Evolutionary conservation across 2,113 vertebrate species (phyloP).

Genomic region (Cryptomyrus ogoouensis): DNA sequence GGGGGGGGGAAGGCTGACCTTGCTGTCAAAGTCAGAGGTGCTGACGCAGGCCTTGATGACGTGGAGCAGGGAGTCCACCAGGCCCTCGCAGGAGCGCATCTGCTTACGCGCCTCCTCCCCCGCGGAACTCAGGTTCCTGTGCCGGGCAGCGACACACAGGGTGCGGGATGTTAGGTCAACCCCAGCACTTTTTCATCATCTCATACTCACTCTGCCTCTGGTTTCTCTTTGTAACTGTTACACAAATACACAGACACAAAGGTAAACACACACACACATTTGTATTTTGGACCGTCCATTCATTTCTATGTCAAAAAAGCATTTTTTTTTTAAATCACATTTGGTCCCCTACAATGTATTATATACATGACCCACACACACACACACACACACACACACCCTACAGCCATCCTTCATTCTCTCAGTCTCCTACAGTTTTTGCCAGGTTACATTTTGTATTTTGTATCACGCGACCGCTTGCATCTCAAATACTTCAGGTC

Average conservation of each 20-base stretch:
- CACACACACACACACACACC: too few species aligned
- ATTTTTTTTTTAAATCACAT: too few species aligned
- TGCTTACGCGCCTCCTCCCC: constrained; percentile 94
- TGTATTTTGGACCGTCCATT: too few species aligned
- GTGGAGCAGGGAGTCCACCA: constrained; percentile 88
- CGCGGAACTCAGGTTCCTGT: constrained; percentile 90
- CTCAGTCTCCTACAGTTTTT: not conserved
- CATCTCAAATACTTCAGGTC: not conserved
- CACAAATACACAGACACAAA: not conserved
- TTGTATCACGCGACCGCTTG: not conserved
- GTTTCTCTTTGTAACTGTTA: not conserved
- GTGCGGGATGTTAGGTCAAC: not conserved
- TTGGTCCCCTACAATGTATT: too few species aligned
- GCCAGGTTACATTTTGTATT: not conserved
- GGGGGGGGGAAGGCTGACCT: constrained; percentile 60
- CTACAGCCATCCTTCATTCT: too few species aligned
- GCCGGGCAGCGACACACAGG: constrained; percentile 9
- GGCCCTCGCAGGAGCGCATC: constrained; percentile 87
- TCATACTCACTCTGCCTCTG: too few species aligned
- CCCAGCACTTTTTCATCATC: too few species aligned
- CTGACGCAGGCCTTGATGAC: constrained; percentile 97
- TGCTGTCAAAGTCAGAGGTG: constrained; percentile 96
- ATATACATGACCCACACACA: too few species aligned
- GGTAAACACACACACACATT: not conserved
- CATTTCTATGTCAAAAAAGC: too few species aligned